Conservation (phyloP, 2,797 vertebrate genomes). For the Scleropages formosus region DNA sequence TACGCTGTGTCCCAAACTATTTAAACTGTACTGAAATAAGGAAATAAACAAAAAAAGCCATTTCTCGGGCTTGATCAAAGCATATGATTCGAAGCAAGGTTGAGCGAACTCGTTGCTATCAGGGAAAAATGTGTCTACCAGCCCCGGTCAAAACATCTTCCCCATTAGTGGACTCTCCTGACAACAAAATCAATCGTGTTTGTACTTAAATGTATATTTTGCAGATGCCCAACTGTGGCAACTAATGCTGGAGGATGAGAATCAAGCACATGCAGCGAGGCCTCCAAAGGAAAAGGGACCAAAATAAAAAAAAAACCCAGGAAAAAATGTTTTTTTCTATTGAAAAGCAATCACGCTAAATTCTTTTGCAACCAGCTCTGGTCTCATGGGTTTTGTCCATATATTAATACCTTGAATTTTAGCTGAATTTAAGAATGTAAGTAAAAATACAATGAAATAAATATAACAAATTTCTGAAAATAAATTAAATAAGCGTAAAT, state of each 20-base stretch:
- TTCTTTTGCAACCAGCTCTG: no score
- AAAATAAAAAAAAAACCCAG: constrained; percentile 7
- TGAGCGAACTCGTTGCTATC: neutral
- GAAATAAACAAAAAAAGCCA: neutral
- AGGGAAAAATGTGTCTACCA: neutral
- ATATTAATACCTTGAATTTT: no score
- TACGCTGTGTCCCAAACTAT: constrained; percentile 7
- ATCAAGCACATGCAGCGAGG: neutral
- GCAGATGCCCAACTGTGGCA: neutral
- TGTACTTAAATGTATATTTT: neutral
- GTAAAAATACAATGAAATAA: no score
- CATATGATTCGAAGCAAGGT: neutral
- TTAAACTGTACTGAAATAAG: neutral
- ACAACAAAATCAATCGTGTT: neutral
- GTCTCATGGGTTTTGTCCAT: no score
- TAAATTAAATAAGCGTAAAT: no score
- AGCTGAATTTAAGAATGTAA: no score
- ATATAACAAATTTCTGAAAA: no score
- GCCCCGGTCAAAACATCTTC: neutral
- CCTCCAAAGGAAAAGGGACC: neutral
- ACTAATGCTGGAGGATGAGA: neutral
- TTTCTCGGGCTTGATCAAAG: neutral
- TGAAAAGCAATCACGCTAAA: no score
- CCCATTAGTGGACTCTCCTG: neutral
- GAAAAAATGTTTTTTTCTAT: constrained; percentile 28